A percentile compares a stretch with the other conserved stretches of the same genome.
Conservation (phyloP, 1,140 invertebrate genomes). For the Drosophila ercepeae region DNA sequence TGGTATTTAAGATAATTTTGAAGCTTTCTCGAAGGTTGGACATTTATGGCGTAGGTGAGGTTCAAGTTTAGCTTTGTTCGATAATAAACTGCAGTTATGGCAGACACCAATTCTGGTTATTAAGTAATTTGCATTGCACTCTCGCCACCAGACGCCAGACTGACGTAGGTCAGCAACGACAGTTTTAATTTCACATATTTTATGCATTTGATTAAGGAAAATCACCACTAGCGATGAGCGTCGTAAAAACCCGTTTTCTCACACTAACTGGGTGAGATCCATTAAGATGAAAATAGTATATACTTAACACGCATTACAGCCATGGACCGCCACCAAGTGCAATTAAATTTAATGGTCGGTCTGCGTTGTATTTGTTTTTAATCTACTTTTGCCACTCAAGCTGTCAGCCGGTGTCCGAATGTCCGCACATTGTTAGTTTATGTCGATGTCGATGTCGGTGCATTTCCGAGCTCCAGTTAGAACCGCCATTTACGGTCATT, state of each 20-base stretch:
- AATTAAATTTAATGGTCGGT: slow-evolving; percentile 68
- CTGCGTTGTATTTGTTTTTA: slow-evolving; percentile 18
- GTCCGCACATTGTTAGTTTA: slow-evolving; percentile 13
- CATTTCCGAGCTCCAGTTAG: slow-evolving; percentile 52
- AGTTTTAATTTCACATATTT: slow-evolving; percentile 62
- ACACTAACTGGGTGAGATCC: slow-evolving; percentile 51
- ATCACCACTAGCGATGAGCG: slow-evolving; percentile 54
- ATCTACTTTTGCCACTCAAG: slow-evolving; percentile 1
- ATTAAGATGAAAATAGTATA: slow-evolving; percentile 59
- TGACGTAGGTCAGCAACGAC: slow-evolving; percentile 61
- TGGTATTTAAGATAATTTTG: slow-evolving; percentile 2
- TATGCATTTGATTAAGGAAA: slow-evolving; percentile 68
- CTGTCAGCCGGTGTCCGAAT: slow-evolving; percentile 1
- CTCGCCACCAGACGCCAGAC: slow-evolving; percentile 11
- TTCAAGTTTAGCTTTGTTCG: slow-evolving; percentile 9
- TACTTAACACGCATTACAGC: slow-evolving; percentile 54
- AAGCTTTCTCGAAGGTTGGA: slow-evolving; percentile 4
- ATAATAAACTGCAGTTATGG: slow-evolving; percentile 19
- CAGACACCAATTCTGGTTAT: neutral
- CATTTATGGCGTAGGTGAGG: neutral
- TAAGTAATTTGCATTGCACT: slow-evolving; percentile 24
- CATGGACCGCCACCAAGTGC: slow-evolving; percentile 23
- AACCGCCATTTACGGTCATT: slow-evolving; percentile 10
- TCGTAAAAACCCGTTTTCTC: slow-evolving; percentile 68
- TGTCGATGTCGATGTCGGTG: slow-evolving; percentile 25